Percentiles rank a stretch among this genome's conserved stretches.
Conservation (phyloP, 2,888 invertebrate species). For the Pseudococcus jackbeardsleyi region DNA sequence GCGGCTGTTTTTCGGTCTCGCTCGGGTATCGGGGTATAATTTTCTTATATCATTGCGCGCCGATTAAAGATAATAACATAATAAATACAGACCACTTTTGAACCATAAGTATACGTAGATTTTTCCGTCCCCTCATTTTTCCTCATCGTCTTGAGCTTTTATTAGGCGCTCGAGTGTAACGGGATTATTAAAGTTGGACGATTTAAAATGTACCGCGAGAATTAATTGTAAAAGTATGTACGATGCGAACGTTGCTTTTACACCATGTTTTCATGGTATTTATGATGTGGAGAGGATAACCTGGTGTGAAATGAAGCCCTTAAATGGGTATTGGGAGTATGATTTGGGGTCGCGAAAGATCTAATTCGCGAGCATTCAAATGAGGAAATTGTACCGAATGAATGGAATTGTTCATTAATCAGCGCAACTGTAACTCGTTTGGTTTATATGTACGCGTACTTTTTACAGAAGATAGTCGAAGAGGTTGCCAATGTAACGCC, state of each 20-base stretch:
- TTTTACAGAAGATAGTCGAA: neutral
- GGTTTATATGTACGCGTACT: neutral
- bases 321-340: neutral
- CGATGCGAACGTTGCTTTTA: neutral
- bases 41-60: conserved; percentile 40
- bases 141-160: neutral
- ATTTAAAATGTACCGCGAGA: neutral
- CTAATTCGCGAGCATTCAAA: neutral
- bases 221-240: neutral
- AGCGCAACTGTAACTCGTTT: neutral
- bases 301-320: neutral
- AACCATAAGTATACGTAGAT: neutral
- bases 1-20: neutral
- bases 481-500: too few species aligned
- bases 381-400: too few species aligned
- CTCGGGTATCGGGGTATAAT: conserved; percentile 13
- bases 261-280: neutral
- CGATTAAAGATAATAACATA: conserved; percentile 39
- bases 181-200: conserved; percentile 11
- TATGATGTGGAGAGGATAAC: neutral
- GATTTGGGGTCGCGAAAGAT: neutral
- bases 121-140: neutral
- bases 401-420: too few species aligned
- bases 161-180: conserved; percentile 28
- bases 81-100: conserved; percentile 4